Percentiles rank a stretch among this genome's conserved stretches.
Evolutionary conservation across 2,113 vertebrate species (phyloP).

Genomic region (Apteryx mantelli): DNA sequence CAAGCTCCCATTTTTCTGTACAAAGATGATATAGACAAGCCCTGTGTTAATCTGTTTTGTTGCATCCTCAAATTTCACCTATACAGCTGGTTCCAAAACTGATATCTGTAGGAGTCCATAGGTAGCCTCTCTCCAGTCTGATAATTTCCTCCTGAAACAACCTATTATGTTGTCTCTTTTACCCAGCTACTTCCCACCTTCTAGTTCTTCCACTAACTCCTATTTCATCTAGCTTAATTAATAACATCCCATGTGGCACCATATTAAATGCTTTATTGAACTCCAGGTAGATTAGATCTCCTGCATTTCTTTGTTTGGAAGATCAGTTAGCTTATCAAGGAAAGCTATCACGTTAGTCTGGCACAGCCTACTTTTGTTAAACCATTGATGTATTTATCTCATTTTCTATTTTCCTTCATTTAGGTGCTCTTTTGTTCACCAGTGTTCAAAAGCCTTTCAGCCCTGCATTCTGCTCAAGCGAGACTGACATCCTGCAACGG

Average conservation of each 20-base stretch:
- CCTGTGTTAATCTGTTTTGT: neutral
- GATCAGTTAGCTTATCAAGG: slow-evolving; percentile 17
- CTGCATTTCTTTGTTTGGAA: slow-evolving; percentile 6
- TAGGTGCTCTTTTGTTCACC: neutral
- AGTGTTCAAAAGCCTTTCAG: neutral
- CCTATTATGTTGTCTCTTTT: neutral
- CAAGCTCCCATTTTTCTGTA: neutral
- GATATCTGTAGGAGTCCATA: neutral
- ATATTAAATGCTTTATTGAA: slow-evolving; percentile 40
- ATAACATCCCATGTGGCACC: slow-evolving; percentile 22
- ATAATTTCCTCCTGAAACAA: slow-evolving; percentile 7
- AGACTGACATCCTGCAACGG: neutral
- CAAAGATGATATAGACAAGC: neutral
- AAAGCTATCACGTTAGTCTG: neutral
- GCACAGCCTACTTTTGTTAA: neutral
- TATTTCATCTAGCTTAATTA: slow-evolving; percentile 34
- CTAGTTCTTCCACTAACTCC: neutral
- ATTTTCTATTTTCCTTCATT: neutral
- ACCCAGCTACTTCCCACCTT: neutral
- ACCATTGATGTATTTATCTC: neutral
- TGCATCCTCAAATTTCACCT: neutral
- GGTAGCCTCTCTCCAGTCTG: neutral
- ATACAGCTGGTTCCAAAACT: neutral
- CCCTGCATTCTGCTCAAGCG: neutral
- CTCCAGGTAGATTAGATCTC: slow-evolving; percentile 28